phyloP scores from a whole-genome alignment of 2,797 vertebrate genomes.

The Tadarida brasiliensis region DNA sequence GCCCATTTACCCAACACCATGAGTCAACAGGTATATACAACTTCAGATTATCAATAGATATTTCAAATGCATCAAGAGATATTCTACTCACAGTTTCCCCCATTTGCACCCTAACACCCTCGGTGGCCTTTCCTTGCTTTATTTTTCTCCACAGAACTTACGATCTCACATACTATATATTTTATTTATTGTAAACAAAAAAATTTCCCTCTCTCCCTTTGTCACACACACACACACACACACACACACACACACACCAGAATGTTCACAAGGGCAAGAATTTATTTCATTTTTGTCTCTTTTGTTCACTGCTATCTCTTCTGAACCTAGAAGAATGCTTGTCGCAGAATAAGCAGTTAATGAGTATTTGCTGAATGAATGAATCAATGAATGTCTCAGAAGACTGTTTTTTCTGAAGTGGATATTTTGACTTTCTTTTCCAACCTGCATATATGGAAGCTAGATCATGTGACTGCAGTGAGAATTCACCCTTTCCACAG shows the following conservation, averaged over 20 bases:
- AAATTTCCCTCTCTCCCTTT: background rate
- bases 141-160: background rate
- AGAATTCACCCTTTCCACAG: background rate
- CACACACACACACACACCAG: background rate
- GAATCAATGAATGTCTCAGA: background rate
- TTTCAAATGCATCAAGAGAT: background rate
- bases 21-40: background rate
- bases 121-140: background rate
- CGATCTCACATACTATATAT: background rate
- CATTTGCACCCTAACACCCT: background rate
- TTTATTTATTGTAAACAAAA: background rate
- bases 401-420: background rate
- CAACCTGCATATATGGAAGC: background rate
- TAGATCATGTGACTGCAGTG: background rate
- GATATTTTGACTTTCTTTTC: background rate
- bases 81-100: background rate
- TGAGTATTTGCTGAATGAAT: background rate
- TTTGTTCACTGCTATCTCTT: background rate
- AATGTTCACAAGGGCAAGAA: background rate
- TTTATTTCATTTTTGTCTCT: constrained; percentile 18
- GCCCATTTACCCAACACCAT: background rate
- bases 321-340: background rate
- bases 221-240: background rate
- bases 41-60: background rate
- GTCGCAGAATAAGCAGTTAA: background rate